phyloP scores from a whole-genome alignment of 2,888 invertebrate genomes.

The Aphodius granarius region DNA sequence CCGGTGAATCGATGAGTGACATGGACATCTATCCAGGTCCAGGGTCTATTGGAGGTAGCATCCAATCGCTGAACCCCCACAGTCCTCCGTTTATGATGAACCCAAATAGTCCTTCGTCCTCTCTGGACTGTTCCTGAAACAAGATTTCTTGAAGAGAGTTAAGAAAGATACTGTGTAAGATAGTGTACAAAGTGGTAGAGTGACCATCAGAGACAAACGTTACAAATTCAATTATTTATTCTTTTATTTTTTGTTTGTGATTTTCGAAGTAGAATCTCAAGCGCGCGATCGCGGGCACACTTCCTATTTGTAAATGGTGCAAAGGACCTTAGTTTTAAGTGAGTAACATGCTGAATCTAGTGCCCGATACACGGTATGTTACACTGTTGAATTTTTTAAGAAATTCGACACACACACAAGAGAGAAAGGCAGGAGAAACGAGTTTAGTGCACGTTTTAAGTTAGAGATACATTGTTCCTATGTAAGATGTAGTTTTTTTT shows the following conservation, averaged over 20 bases:
- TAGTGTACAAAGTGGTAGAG: background rate
- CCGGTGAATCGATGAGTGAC: slow-evolving; percentile 63
- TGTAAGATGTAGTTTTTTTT: slow-evolving; percentile 30
- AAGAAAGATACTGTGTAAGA: background rate
- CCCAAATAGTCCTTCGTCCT: slow-evolving; percentile 69
- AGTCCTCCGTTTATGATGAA: slow-evolving; percentile 73
- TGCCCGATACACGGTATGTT: slow-evolving; percentile 26
- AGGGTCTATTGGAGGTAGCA: slow-evolving; percentile 66
- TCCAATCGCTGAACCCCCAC: slow-evolving; percentile 67
- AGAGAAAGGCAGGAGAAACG: slow-evolving; percentile 15
- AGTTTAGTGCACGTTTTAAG: slow-evolving; percentile 25
- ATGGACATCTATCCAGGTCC: slow-evolving; percentile 62
- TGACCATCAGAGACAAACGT: background rate
- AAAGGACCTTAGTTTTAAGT: slow-evolving; percentile 28
- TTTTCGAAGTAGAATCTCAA: slow-evolving; percentile 7
- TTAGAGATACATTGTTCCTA: slow-evolving; percentile 36
- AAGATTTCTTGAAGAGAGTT: background rate
- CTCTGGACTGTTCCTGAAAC: slow-evolving; percentile 73
- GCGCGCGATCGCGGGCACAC: slow-evolving; percentile 31
- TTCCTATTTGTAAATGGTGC: slow-evolving; percentile 39
- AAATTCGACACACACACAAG: slow-evolving; percentile 22
- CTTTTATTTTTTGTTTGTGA: slow-evolving; percentile 6
- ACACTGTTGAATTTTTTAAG: slow-evolving; percentile 18
- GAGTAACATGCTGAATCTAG: slow-evolving; percentile 14
- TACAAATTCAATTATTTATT: background rate